Percentiles rank a stretch among this genome's conserved stretches.
phyloP scores from a whole-genome alignment of 2,888 invertebrate species.

The Eupithecia centaureata region DNA sequence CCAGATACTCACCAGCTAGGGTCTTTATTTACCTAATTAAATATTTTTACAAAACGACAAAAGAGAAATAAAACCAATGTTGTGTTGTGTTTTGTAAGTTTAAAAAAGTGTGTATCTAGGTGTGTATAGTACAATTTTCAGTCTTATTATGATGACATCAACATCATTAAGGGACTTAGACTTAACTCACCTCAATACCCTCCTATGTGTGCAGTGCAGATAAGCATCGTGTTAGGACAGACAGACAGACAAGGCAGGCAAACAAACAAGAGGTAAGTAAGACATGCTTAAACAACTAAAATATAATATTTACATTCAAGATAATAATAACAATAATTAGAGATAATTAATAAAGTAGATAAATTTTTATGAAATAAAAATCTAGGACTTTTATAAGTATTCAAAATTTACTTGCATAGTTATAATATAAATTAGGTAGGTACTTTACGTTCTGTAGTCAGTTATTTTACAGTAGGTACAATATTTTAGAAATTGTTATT shows the following conservation, averaged over 20 bases:
- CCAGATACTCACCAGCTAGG: too few relatives aligned
- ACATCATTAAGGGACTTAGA: constrained; percentile 44
- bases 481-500: too few relatives aligned
- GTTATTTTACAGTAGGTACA: too few relatives aligned
- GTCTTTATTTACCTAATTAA: too few relatives aligned
- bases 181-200: constrained; percentile 78
- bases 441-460: too few relatives aligned
- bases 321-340: too few relatives aligned
- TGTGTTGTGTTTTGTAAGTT: neutral
- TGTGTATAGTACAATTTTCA: constrained; percentile 2
- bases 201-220: constrained; percentile 79
- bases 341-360: too few relatives aligned
- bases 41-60: neutral
- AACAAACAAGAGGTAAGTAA: constrained; percentile 58
- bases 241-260: constrained; percentile 72
- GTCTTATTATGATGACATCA: neutral
- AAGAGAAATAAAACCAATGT: neutral
- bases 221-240: constrained; percentile 78
- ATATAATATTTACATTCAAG: neutral
- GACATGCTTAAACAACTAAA: constrained; percentile 54
- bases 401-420: neutral
- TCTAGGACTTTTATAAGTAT: neutral
- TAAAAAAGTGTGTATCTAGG: neutral
- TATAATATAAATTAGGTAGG: too few relatives aligned
- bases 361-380: neutral